Conservation (phyloP, 2,888 invertebrate species). For the Hetaerina titia region DNA sequence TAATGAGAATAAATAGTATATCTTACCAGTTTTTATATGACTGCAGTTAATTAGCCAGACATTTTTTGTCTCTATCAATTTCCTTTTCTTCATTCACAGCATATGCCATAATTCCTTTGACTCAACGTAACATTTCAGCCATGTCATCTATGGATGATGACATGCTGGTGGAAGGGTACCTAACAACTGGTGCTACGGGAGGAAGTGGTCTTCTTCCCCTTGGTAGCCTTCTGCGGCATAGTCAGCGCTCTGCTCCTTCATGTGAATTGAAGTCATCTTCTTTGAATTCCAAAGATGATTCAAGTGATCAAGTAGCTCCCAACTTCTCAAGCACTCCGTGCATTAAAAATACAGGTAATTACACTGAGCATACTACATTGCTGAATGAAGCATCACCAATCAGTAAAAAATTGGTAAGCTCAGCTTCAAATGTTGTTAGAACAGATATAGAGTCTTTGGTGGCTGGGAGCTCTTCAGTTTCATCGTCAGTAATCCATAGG, state of each 20-base stretch:
- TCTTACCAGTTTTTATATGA: too few species aligned
- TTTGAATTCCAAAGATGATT: neutral
- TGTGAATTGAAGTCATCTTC: neutral
- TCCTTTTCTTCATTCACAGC: constrained; percentile 34
- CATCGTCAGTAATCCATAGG: neutral
- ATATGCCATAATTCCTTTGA: constrained; percentile 68
- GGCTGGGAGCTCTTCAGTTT: neutral
- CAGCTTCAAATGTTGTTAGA: neutral
- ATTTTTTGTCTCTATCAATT: neutral
- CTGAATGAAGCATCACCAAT: neutral
- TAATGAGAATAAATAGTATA: too few species aligned
- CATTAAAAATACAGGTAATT: neutral
- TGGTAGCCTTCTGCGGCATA: constrained; percentile 45
- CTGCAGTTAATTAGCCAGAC: too few species aligned
- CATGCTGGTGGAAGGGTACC: constrained; percentile 63
- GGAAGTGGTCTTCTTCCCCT: constrained; percentile 44
- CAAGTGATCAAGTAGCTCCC: neutral
- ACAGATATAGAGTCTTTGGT: neutral
- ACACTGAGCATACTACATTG: neutral
- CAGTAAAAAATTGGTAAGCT: neutral
- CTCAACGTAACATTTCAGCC: constrained; percentile 62
- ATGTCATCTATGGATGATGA: constrained; percentile 67
- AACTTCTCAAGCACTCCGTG: neutral
- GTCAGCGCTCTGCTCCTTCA: neutral
- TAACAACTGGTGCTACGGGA: constrained; percentile 16